Evolutionary conservation across 2,113 vertebrate species (phyloP).

Genomic region (Phyllostomus hastatus): DNA sequence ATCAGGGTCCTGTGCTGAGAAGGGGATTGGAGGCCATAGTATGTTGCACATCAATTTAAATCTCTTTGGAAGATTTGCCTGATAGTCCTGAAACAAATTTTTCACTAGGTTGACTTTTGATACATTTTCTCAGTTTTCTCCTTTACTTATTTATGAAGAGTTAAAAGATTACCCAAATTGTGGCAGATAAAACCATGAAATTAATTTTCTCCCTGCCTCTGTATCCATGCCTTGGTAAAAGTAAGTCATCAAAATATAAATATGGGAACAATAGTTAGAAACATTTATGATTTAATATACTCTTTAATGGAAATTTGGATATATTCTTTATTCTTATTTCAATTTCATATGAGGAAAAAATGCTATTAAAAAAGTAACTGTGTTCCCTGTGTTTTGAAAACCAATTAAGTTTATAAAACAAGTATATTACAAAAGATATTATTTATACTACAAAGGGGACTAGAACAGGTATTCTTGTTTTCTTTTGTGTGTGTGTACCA

Average conservation of each 20-base stretch:
- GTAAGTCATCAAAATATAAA: not conserved
- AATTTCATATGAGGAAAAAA: not conserved
- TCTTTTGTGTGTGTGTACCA: not conserved
- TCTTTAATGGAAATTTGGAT: not conserved
- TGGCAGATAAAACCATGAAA: not conserved
- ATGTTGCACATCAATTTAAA: not conserved
- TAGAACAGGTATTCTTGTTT: not conserved
- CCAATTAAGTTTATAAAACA: not conserved
- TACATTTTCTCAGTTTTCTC: constrained; percentile 23
- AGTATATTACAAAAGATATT: not conserved
- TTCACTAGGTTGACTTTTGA: not conserved
- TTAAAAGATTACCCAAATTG: not conserved
- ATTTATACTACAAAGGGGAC: not conserved
- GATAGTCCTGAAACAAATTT: not conserved
- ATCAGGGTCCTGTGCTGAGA: not conserved
- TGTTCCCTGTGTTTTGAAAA: not conserved
- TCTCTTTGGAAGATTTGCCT: not conserved
- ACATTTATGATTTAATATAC: not conserved
- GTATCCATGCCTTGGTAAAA: not conserved
- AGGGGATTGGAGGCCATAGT: not conserved
- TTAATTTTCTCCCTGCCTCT: not conserved
- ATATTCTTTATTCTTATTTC: not conserved
- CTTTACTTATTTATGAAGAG: not conserved
- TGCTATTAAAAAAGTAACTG: not conserved
- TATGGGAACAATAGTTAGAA: not conserved